These are phyloP conservation scores for Regulus satrapa DNA, from an alignment of 2,113 vertebrate species.

Conservation along the genomic window DNA sequence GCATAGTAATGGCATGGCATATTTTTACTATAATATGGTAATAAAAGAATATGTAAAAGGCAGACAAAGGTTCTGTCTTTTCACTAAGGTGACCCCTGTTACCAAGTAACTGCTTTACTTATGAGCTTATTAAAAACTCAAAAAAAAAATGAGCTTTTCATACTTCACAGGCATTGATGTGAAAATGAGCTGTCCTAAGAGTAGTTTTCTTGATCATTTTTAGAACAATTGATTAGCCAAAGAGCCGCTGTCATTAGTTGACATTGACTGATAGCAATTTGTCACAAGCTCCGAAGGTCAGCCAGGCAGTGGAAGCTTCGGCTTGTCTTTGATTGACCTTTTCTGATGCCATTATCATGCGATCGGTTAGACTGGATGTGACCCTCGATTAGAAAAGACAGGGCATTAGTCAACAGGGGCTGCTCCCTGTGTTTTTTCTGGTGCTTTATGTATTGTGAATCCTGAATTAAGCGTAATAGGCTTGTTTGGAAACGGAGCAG, in stretches of 20 bases:
- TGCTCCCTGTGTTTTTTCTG: conserved; percentile 53
- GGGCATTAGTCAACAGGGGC: conserved; percentile 76
- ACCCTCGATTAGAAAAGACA: conserved; percentile 73
- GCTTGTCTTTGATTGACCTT: conserved; percentile 85
- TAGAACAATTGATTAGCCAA: conserved; percentile 87
- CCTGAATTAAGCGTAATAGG: conserved; percentile 21
- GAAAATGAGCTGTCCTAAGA: conserved; percentile 83
- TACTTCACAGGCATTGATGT: conserved; percentile 86
- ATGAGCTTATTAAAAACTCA: conserved; percentile 88
- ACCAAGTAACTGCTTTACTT: conserved; percentile 86
- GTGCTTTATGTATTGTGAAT: conserved; percentile 61
- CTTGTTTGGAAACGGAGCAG: conserved; percentile 37
- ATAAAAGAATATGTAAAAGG: conserved; percentile 82
- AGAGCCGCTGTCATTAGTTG: conserved; percentile 84
- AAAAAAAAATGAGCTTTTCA: conserved; percentile 85
- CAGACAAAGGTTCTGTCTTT: conserved; percentile 80
- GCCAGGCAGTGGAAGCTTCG: conserved; percentile 74
- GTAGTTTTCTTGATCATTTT: conserved; percentile 86
- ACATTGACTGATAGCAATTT: conserved; percentile 89
- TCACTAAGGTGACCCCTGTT: conserved; percentile 86
- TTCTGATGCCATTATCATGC: conserved; percentile 77
- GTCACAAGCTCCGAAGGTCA: conserved; percentile 90
- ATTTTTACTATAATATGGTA: conserved; percentile 82
- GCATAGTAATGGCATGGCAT: conserved; percentile 72
- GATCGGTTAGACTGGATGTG: conserved; percentile 80